phyloP scores from a whole-genome alignment of 92 coral and sea anemone species.

The Virgularia gustaviana region DNA sequence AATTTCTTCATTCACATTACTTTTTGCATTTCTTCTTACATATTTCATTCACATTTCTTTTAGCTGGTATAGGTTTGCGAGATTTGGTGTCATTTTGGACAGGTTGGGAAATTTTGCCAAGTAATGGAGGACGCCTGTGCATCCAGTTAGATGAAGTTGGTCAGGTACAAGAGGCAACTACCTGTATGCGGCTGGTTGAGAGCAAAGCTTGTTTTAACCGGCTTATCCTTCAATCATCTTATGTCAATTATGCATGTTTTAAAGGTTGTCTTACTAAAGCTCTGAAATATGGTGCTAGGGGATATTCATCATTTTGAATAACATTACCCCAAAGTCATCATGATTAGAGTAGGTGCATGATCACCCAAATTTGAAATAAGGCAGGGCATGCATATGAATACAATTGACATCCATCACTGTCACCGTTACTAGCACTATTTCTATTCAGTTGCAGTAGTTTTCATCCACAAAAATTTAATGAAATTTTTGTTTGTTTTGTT shows the following conservation, averaged over 20 bases:
- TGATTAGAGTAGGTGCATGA: no score
- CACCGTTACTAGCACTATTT: no score
- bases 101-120: slow-evolving; percentile 36
- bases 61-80: background rate
- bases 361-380: no score
- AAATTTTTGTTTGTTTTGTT: no score
- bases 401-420: no score
- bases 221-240: slow-evolving; percentile 8
- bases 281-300: background rate
- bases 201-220: slow-evolving; percentile 28
- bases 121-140: slow-evolving; percentile 20
- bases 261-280: background rate
- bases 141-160: slow-evolving; percentile 11
- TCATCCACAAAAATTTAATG: no score
- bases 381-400: no score
- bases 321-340: no score
- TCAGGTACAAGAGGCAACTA: slow-evolving; percentile 8
- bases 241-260: slow-evolving; percentile 8
- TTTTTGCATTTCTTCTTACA: no score
- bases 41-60: background rate
- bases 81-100: slow-evolving; percentile 22
- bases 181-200: slow-evolving; percentile 8
- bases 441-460: no score
- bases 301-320: no score
- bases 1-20: no score